These are phyloP conservation scores for Tupaia tana DNA, from an alignment of 2,113 vertebrate species.

Conservation along the genomic window DNA sequence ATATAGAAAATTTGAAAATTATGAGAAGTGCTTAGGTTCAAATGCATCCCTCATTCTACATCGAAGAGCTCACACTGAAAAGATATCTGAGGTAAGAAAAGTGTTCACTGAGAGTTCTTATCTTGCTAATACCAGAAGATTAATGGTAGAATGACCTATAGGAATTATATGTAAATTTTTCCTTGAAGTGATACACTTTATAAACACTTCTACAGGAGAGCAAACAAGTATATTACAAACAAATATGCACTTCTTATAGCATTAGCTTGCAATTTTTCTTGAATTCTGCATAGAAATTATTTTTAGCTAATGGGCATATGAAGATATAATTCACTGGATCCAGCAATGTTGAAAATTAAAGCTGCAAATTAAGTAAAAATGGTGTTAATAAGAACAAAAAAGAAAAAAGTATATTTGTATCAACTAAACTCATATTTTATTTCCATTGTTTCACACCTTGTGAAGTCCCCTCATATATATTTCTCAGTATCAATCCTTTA, in stretches of 20 bases:
- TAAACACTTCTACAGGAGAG: conserved; percentile 23
- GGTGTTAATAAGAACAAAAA: conserved; percentile 24
- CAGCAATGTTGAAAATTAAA: conserved; percentile 52
- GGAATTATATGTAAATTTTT: conserved; percentile 36
- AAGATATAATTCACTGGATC: not conserved
- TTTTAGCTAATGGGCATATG: conserved; percentile 49
- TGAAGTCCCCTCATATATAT: not conserved
- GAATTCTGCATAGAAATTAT: conserved; percentile 41
- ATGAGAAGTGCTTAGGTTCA: conserved; percentile 82
- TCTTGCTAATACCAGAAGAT: conserved; percentile 29
- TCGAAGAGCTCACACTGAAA: conserved; percentile 84
- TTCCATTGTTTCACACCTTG: too few relatives aligned
- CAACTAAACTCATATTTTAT: too few relatives aligned
- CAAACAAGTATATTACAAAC: conserved; percentile 16
- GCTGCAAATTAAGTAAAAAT: conserved; percentile 37
- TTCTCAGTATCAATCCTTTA: not conserved
- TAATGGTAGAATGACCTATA: conserved; percentile 39
- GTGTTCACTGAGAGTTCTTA: conserved; percentile 17
- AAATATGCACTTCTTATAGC: not conserved
- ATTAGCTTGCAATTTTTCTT: conserved; percentile 40
- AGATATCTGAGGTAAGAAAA: conserved; percentile 51
- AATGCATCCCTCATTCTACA: conserved; percentile 72
- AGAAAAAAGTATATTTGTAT: too few relatives aligned
- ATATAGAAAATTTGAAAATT: conserved; percentile 84
- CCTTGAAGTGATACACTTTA: conserved; percentile 17